These are phyloP conservation scores for Drosophila melanosoma DNA, from an alignment of 2,888 invertebrate species.

Conservation along the genomic window DNA sequence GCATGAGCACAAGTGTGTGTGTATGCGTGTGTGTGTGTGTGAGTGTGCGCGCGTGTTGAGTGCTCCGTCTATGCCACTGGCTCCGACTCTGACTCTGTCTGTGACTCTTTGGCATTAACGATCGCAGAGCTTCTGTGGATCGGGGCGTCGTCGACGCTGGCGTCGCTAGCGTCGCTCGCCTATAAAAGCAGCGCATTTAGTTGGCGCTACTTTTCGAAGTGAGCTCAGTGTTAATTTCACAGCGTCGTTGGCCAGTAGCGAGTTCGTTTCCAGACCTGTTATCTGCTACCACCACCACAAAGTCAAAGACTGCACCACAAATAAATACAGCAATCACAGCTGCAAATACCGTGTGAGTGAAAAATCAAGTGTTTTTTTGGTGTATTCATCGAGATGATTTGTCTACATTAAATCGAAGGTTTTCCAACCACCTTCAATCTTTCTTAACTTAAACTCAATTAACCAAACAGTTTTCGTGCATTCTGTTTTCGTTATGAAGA, in stretches of 20 bases:
- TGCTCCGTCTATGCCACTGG: slow-evolving; percentile 15
- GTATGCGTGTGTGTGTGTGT: slow-evolving; percentile 1
- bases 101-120: slow-evolving; percentile 68
- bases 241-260: slow-evolving; percentile 78
- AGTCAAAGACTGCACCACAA: slow-evolving; percentile 41
- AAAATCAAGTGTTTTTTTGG: neutral
- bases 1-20: slow-evolving; percentile 5
- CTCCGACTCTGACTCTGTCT: slow-evolving; percentile 30
- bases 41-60: neutral
- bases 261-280: slow-evolving; percentile 19
- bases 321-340: slow-evolving; percentile 32
- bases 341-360: slow-evolving; percentile 40
- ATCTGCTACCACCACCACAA: slow-evolving; percentile 12
- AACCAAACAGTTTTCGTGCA: slow-evolving; percentile 31
- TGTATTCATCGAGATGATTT: slow-evolving; percentile 17
- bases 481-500: slow-evolving; percentile 22
- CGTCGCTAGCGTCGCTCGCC: slow-evolving; percentile 44
- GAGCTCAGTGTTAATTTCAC: slow-evolving; percentile 83
- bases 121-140: slow-evolving; percentile 54
- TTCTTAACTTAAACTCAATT: neutral
- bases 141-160: slow-evolving; percentile 32
- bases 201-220: slow-evolving; percentile 80
- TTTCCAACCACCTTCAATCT: slow-evolving; percentile 15
- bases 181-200: slow-evolving; percentile 83
- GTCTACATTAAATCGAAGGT: slow-evolving; percentile 8